Evolutionary conservation across 1,140 invertebrate species (phyloP).

Genomic region (Glossosoma conforme): DNA sequence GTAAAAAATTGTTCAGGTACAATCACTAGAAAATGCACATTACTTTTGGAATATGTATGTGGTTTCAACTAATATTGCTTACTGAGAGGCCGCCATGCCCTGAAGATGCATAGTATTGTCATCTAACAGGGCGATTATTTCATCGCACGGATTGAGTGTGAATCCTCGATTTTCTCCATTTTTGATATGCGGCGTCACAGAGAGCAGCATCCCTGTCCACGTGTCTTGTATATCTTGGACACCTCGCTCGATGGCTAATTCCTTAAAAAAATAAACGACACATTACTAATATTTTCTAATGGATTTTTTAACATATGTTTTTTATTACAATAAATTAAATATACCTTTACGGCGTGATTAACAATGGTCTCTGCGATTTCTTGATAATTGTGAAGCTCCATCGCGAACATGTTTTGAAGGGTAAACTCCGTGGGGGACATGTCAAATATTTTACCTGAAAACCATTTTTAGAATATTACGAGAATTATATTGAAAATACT

Average conservation of each 20-base stretch:
- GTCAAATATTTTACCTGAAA: slow-evolving; percentile 66
- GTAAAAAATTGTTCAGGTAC: too few relatives aligned
- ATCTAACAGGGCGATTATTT: slow-evolving; percentile 74
- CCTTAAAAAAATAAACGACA: slow-evolving; percentile 39
- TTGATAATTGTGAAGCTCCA: slow-evolving; percentile 81
- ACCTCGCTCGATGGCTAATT: slow-evolving; percentile 80
- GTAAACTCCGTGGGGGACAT: slow-evolving; percentile 83
- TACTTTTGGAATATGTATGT: too few relatives aligned
- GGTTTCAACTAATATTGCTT: slow-evolving; percentile 30
- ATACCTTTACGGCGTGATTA: slow-evolving; percentile 72
- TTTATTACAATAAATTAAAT: slow-evolving; percentile 6
- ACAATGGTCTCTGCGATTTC: slow-evolving; percentile 81
- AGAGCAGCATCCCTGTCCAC: slow-evolving; percentile 72
- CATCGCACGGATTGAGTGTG: slow-evolving; percentile 75
- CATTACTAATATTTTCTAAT: neutral
- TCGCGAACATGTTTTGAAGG: slow-evolving; percentile 84
- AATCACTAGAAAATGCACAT: too few relatives aligned
- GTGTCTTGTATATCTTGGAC: slow-evolving; percentile 71
- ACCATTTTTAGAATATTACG: slow-evolving; percentile 3
- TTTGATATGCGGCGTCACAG: slow-evolving; percentile 60
- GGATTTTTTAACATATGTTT: neutral
- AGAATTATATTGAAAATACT: too few relatives aligned
- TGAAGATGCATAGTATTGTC: slow-evolving; percentile 87
- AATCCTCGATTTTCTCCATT: slow-evolving; percentile 61
- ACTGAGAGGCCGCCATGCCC: slow-evolving; percentile 83